Percentiles rank a stretch among this genome's conserved stretches.
These are phyloP conservation scores for Okamejei kenojei DNA, from an alignment of 2,797 vertebrate genomes.

Conservation along the genomic window DNA sequence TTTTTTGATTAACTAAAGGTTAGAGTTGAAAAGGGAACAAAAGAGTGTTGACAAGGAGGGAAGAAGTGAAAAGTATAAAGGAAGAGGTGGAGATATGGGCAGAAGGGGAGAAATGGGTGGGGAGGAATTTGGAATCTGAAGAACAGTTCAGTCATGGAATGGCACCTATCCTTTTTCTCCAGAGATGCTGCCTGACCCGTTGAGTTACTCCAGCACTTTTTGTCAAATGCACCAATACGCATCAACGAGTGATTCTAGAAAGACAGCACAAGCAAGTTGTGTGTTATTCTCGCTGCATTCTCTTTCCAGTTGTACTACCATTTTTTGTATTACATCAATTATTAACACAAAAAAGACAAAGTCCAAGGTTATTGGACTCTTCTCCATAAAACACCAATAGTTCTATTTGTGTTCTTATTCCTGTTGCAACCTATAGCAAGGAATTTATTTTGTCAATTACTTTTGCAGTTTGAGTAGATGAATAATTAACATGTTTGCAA, in stretches of 20 bases:
- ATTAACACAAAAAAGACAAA: background rate
- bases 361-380: background rate
- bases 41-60: no score
- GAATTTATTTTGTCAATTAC: conserved; percentile 20
- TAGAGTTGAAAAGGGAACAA: no score
- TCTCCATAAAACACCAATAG: background rate
- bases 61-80: no score
- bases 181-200: no score
- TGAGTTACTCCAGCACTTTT: no score
- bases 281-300: background rate
- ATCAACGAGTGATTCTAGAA: background rate
- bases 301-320: background rate
- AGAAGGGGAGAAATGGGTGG: no score
- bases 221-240: no score
- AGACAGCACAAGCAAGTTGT: background rate
- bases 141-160: no score
- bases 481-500: conserved; percentile 22
- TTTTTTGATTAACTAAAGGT: no score
- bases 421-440: background rate
- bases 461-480: conserved; percentile 11
- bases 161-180: no score
- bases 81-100: no score
- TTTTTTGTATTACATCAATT: background rate
- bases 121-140: no score
- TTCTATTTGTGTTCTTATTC: background rate